phyloP scores from a whole-genome alignment of 1,140 invertebrate genomes.

The Adoxophyes honmai region DNA sequence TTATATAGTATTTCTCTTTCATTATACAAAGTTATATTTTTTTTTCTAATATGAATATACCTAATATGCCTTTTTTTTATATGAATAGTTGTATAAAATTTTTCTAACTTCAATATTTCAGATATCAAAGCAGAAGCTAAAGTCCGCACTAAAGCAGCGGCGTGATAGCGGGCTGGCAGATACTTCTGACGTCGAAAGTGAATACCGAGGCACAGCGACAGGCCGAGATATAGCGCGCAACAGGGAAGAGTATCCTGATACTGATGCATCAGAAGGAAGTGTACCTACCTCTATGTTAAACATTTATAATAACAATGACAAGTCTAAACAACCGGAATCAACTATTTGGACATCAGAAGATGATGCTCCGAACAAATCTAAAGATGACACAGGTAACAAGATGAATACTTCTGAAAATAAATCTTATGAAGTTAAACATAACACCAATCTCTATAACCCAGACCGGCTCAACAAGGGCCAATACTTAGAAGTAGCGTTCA shows the following conservation, averaged over 20 bases:
- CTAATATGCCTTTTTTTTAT: too few species aligned
- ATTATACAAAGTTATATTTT: too few species aligned
- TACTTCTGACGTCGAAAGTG: conserved; percentile 68
- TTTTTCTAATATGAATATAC: too few species aligned
- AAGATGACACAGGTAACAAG: conserved; percentile 21
- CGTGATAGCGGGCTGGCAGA: conserved; percentile 69
- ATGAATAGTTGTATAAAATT: too few species aligned
- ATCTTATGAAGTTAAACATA: conserved; percentile 48
- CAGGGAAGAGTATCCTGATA: background rate
- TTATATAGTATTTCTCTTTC: too few species aligned
- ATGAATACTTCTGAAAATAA: too few species aligned
- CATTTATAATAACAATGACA: conserved; percentile 37
- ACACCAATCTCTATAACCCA: conserved; percentile 59
- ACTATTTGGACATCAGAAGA: conserved; percentile 38
- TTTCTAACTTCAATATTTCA: conserved; percentile 37
- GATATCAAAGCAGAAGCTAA: conserved; percentile 48
- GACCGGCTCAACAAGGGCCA: conserved; percentile 69
- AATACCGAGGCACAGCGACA: conserved; percentile 43
- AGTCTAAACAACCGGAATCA: conserved; percentile 27
- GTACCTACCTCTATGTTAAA: conserved; percentile 25
- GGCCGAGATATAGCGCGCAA: conserved; percentile 17
- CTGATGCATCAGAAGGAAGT: background rate
- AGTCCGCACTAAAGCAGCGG: conserved; percentile 55
- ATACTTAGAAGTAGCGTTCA: conserved; percentile 72
- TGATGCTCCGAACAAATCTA: conserved; percentile 15